Evolutionary conservation across 2,888 invertebrate species (phyloP).

Genomic region (Dicycla oo): DNA sequence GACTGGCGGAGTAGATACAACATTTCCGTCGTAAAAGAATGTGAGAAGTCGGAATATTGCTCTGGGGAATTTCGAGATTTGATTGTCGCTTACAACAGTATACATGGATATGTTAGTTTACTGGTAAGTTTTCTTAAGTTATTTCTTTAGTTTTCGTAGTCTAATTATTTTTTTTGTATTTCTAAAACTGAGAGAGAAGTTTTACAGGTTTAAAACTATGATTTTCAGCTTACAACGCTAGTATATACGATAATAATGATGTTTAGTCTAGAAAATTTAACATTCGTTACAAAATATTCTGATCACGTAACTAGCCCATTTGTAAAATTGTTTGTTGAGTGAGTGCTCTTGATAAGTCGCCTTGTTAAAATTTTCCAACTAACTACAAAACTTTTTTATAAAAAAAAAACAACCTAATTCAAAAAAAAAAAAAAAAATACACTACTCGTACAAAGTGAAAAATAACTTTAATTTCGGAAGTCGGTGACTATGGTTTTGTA

Average conservation of each 20-base stretch:
- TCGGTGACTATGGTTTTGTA: no score
- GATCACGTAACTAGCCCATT: constrained; percentile 4
- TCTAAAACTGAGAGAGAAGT: not conserved
- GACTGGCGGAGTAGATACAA: constrained; percentile 82
- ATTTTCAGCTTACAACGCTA: not conserved
- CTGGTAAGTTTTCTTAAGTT: constrained; percentile 89
- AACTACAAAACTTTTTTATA: no score
- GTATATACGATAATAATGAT: not conserved
- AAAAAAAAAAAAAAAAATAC: no score
- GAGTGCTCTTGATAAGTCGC: no score
- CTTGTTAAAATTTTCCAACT: no score
- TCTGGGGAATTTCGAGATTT: constrained; percentile 91
- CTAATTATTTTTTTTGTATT: not conserved
- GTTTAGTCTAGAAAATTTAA: constrained; percentile 3
- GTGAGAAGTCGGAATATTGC: constrained; percentile 89
- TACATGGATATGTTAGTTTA: constrained; percentile 96
- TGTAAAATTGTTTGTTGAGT: constrained; percentile 26
- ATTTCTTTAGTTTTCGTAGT: not conserved
- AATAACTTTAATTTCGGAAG: no score
- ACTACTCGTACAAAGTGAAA: no score
- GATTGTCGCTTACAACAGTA: constrained; percentile 91
- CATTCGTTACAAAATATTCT: constrained; percentile 21
- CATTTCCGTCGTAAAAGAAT: constrained; percentile 83
- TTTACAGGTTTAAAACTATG: not conserved
- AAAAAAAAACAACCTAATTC: no score